These are phyloP conservation scores for Pelusios castaneus DNA, from an alignment of 2,113 vertebrate species.

Conservation along the genomic window DNA sequence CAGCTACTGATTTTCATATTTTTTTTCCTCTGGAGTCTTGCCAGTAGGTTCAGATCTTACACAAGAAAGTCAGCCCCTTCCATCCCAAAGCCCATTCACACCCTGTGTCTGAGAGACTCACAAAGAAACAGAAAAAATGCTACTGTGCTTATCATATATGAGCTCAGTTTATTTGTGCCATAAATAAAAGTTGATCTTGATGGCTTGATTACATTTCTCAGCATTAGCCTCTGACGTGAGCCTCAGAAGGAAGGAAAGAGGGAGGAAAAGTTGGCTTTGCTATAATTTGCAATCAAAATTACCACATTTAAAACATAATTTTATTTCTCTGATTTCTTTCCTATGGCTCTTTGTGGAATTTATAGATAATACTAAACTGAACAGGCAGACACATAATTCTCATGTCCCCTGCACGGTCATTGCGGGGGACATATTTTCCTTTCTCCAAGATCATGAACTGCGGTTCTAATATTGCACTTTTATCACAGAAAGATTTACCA, in stretches of 20 bases:
- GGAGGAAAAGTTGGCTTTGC: slow-evolving; percentile 39
- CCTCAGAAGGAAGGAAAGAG: slow-evolving; percentile 58
- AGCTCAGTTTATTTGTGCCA: slow-evolving; percentile 64
- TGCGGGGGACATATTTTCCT: background rate
- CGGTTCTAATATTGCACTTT: background rate
- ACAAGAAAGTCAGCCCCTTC: slow-evolving; percentile 17
- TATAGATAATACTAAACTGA: slow-evolving; percentile 48
- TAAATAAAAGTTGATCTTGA: slow-evolving; percentile 73
- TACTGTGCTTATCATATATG: slow-evolving; percentile 37
- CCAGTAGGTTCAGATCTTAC: slow-evolving; percentile 20
- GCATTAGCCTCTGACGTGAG: slow-evolving; percentile 62
- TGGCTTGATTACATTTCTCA: slow-evolving; percentile 70
- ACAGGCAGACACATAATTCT: slow-evolving; percentile 17
- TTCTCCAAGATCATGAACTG: background rate
- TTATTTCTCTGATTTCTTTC: slow-evolving; percentile 63
- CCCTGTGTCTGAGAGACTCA: background rate
- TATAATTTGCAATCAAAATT: slow-evolving; percentile 71
- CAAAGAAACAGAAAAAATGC: slow-evolving; percentile 31
- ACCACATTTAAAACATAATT: slow-evolving; percentile 70
- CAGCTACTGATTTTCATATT: slow-evolving; percentile 55
- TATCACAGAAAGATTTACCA: background rate
- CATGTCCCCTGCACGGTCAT: background rate
- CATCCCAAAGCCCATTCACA: background rate
- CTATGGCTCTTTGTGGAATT: slow-evolving; percentile 53
- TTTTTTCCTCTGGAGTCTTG: slow-evolving; percentile 56